Evolutionary conservation across 2,113 vertebrate species (phyloP).

Genomic region (Myiozetetes cayanensis): DNA sequence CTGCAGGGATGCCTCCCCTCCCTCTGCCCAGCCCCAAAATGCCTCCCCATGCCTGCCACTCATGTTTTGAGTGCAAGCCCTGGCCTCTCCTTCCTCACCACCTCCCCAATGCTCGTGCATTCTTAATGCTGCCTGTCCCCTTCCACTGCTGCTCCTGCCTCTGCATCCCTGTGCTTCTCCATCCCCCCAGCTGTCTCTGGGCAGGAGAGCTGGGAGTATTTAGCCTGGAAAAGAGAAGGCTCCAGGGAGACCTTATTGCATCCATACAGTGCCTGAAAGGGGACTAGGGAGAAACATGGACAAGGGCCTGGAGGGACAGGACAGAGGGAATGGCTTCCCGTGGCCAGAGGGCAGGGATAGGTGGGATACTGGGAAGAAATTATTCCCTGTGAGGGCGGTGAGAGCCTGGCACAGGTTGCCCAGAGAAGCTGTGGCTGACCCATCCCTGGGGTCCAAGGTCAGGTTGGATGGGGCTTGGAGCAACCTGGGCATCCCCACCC

Average conservation of each 20-base stretch:
- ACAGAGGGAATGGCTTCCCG: not conserved
- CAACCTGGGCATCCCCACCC: not conserved
- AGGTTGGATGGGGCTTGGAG: not conserved
- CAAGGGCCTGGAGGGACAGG: not conserved
- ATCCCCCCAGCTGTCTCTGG: not conserved
- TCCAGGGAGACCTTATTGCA: not conserved
- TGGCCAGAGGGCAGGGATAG: not conserved
- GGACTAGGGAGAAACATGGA: not conserved
- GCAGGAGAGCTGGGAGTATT: not conserved
- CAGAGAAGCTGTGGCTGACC: not conserved
- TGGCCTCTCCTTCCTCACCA: not conserved
- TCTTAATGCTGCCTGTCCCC: not conserved
- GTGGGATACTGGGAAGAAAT: not conserved
- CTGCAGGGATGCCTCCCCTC: too few species aligned
- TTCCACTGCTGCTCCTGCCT: not conserved
- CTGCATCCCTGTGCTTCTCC: not conserved
- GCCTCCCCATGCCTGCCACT: not conserved
- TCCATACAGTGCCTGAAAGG: not conserved
- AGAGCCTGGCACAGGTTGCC: not conserved
- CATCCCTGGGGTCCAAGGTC: not conserved
- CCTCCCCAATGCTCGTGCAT: fast-evolving
- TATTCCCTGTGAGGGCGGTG: not conserved
- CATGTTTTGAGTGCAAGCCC: not conserved
- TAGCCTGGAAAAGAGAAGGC: not conserved
- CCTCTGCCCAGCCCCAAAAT: not conserved